Percentiles rank a stretch among this genome's conserved stretches.
Evolutionary conservation across 2,113 vertebrate genomes (phyloP).

Genomic region (Lichenostomus cassidix): DNA sequence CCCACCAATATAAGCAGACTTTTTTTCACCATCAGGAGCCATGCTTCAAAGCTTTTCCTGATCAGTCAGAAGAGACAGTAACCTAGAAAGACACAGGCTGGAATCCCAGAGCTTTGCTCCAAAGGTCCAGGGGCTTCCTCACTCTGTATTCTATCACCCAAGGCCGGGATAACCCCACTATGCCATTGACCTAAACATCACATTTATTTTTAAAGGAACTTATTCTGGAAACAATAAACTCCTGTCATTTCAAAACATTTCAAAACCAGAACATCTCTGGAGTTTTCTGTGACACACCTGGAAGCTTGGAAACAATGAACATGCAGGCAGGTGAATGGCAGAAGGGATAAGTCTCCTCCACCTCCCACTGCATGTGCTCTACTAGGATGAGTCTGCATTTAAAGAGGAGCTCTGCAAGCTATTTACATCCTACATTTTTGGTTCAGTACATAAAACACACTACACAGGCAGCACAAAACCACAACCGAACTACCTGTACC

Average conservation of each 20-base stretch:
- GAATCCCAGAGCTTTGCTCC: not conserved
- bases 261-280: not conserved
- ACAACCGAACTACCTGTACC: not conserved
- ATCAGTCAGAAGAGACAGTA: not conserved
- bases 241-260: not conserved
- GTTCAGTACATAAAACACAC: not conserved
- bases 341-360: not conserved
- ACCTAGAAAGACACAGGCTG: not conserved
- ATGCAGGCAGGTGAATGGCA: not conserved
- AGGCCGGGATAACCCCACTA: not conserved
- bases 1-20: not conserved
- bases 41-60: not conserved
- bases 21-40: fast-evolving
- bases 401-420: not conserved
- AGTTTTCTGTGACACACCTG: not conserved
- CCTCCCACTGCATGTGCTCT: not conserved
- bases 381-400: not conserved
- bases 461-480: not conserved
- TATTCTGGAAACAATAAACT: not conserved
- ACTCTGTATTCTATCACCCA: not conserved
- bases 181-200: not conserved
- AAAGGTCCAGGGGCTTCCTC: not conserved
- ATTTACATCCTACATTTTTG: not conserved
- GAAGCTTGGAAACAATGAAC: not conserved
- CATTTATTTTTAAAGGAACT: not conserved